Evolutionary conservation across 2,797 vertebrate genomes (phyloP), one percentile per base, ranked within the genome.

Genomic region (Pseudotriccus pelzelni): DNA sequence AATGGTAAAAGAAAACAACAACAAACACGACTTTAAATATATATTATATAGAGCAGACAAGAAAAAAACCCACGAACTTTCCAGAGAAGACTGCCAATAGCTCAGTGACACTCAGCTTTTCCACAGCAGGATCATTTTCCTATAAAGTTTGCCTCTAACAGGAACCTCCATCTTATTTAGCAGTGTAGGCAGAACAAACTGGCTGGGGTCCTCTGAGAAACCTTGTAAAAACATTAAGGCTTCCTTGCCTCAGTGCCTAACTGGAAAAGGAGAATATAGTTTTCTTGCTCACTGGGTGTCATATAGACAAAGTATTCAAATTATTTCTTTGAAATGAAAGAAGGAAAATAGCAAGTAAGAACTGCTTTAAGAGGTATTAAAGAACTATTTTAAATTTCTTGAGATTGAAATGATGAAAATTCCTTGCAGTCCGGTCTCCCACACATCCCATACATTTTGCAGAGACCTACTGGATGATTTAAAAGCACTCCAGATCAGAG

Each of bases 1-100:
- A 88, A 91, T 34, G 76, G 32, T 72, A 90, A 86, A 93, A 87
- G 84, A 87, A 95, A 95, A 85, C 60, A 93, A 77, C 78, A 91
- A 90, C 39, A 91, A 93, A 78, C 52, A 59, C 53, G 81, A 55
- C 47, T 91, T 90, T n/a, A 85, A 83, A 81, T 41, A 86, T 34
- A 34, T 50, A 67, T 90, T 73, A 75, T 69, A 75, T 60, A 84
- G 30, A 79, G 32, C 21, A 87, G 80, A 67, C 34, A 90, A 93
- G 73, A 2, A 25, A 41, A 77, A 77, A 60, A 56, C 32, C 25
- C 24, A 8, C 23, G 5, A 28, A 14, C 62, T 86, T 93, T 89
- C 66, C 55, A 76, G 53, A 76, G 44, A 74, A 34, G 63, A 34
- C 28, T 76, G 59, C 52, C 77, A 90, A 44, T 23, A 55, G 46